Base-by-base conservation (phyloP, 1,140 invertebrate species). In the Centruroides vittatus region DNA sequence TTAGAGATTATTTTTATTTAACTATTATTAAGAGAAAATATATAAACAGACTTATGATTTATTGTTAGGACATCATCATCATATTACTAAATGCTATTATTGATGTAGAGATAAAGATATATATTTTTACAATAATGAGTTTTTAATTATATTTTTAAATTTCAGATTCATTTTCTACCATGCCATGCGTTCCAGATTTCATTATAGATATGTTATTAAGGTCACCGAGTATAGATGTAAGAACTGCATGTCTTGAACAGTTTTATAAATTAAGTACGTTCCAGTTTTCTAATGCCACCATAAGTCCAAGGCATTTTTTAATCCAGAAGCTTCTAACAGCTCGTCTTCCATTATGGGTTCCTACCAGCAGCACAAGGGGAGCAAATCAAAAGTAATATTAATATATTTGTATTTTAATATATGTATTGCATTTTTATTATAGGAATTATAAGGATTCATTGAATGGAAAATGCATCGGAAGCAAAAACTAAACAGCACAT, bases 261-360 rank as follows among this genome's bases (percentile, higher is more conserved):
- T 75, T 79, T 57, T 73, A 70, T 49, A 68, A 68, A 12, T 70
- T 78, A 12, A 74, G 74, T 54, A 70, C 72, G 61, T 49, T 67
- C 53, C 35, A 61, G 13, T 41, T 41, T 41, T 35, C 55, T n/a
- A 61, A 54, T 62, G 67, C 57, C 55, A 56, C 46, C 60, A 55
- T 47, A 55, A 70, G 36, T 35, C 72, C 73, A n/a, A 70, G 70
- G 55, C 71, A 75, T 58, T 76, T 74, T 65, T 64, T 76, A 13
- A 67, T 75, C 12, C 70, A 76, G 66, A 70, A 78, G 11, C 67
- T 80, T 23, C 67, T 78, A 6, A 77, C 78, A 61, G 76, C 78
- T 58, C 74, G 73, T n/a, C 72, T 80, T n/a, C 79, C 79, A 5
- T 72, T 80, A 61, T 80, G 79, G 79, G 75, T 80, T 23, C 70